Evolutionary conservation across 2,797 vertebrate genomes (phyloP).

Genomic region (Arremon aurantiirostris): DNA sequence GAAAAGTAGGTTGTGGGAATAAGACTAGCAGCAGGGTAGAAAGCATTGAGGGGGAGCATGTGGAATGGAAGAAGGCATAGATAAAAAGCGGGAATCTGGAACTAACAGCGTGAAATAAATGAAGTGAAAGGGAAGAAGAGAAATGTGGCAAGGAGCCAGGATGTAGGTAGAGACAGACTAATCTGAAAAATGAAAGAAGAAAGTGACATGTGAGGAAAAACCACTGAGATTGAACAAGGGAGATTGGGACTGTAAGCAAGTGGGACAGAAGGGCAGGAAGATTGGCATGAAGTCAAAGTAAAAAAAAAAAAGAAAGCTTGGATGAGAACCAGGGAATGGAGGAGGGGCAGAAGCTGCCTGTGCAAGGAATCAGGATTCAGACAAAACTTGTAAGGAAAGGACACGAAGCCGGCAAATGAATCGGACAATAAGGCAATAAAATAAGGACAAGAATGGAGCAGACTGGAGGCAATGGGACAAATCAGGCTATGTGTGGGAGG

Average conservation of each 20-base stretch:
- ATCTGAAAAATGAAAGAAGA: neutral
- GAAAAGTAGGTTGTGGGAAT: conserved; percentile 30
- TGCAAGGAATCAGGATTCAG: neutral
- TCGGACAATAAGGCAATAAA: neutral
- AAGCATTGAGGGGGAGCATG: neutral
- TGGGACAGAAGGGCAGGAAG: neutral
- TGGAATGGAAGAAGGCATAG: neutral
- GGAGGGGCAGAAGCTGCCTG: neutral
- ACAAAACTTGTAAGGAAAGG: neutral
- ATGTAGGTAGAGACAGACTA: neutral
- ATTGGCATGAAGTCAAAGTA: neutral
- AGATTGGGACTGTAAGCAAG: neutral
- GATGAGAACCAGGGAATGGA: neutral
- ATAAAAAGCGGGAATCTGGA: neutral
- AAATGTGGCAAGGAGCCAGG: neutral
- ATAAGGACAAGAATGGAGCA: neutral
- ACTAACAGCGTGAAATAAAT: conserved; percentile 15
- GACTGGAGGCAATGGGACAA: neutral
- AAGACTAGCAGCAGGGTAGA: conserved; percentile 1
- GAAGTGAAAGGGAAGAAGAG: neutral
- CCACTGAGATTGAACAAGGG: neutral
- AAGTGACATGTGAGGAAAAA: neutral
- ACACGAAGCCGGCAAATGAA: neutral
- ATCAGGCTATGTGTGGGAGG: neutral
- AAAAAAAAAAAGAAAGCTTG: neutral